These are phyloP conservation scores for Pheosia tremula DNA, from an alignment of 2,888 invertebrate species.

Conservation along the genomic window DNA sequence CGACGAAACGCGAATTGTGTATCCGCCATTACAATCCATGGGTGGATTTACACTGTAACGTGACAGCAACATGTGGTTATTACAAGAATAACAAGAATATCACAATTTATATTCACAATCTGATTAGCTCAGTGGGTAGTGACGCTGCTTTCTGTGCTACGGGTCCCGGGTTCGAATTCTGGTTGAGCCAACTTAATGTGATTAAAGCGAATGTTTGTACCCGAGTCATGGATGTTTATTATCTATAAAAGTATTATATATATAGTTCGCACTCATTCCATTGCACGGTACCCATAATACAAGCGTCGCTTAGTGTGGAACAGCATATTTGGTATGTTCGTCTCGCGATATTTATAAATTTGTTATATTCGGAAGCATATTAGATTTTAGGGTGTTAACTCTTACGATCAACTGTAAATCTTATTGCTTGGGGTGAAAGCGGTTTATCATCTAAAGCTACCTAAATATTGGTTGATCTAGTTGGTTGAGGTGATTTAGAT, in stretches of 20 bases:
- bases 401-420: constrained; percentile 59
- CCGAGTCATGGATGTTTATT: too few species aligned
- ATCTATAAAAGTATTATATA: too few species aligned
- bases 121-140: too few species aligned
- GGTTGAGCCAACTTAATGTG: too few species aligned
- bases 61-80: constrained; percentile 73
- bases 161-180: too few species aligned
- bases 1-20: constrained; percentile 67
- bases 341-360: too few species aligned
- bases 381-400: constrained; percentile 60
- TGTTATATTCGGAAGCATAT: constrained; percentile 53
- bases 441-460: constrained; percentile 39
- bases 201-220: too few species aligned
- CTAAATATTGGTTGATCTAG: background rate
- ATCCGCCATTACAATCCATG: constrained; percentile 50
- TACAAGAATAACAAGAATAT: constrained; percentile 64
- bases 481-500: constrained; percentile 1
- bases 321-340: too few species aligned
- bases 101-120: constrained; percentile 58
- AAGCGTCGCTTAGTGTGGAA: too few species aligned
- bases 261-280: too few species aligned
- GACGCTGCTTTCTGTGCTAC: too few species aligned
- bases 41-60: constrained; percentile 67
- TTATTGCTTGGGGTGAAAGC: constrained; percentile 44
- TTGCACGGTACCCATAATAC: too few species aligned